Base-by-base conservation (phyloP, 1,140 invertebrate genomes). In the Aphaenogaster rudis region DNA sequence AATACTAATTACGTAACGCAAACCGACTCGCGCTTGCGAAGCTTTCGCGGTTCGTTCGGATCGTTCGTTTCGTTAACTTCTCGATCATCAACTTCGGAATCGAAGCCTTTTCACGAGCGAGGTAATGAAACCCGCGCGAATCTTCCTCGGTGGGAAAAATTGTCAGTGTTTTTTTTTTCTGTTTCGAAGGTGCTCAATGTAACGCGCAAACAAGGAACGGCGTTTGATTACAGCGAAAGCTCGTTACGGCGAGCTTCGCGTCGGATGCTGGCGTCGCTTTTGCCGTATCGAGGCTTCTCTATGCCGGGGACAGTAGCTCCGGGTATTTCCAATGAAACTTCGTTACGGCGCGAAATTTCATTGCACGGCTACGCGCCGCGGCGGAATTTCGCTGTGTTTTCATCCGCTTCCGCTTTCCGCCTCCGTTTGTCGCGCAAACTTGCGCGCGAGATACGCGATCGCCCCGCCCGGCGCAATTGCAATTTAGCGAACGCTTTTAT, bases 401-500 rank as follows among this genome's bases (percentile, higher is more conserved):
- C 42, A 28, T 48, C 42, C 42, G 57, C 57, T 63, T 63, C 57
- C 48, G 33, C 15, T 21, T 45, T 5, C 28, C 61, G 21, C 45
- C 48, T 39, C 36, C n/a, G 63, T 42, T 79, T 54, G 50, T 28
- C 78, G 50, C 61, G 48, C 13, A 11, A 50, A 39, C 50, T 81
- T n/a, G 39, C 50, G 48, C 36, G 7, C 33, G 78, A 79, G 45
- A 80, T 52, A 52, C 17, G 13, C 45, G 77, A 52, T 36, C 42
- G 36, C 13, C 42, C 33, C 33, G 28, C 7, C 7, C 39, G 71
- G 21, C 3, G 13, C 71, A 15, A 63, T 63, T 17, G 15, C 28
- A 78, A 64, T 64, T 78, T 81, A 81, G n/a, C 15, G 7, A n/a
- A n/a, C 21, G 28, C 33, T 9, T 71, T 81, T 81, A 48, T 57